These are phyloP conservation scores for Mus spretus DNA, from an alignment of 2,797 vertebrate genomes.

Conservation along the genomic window DNA sequence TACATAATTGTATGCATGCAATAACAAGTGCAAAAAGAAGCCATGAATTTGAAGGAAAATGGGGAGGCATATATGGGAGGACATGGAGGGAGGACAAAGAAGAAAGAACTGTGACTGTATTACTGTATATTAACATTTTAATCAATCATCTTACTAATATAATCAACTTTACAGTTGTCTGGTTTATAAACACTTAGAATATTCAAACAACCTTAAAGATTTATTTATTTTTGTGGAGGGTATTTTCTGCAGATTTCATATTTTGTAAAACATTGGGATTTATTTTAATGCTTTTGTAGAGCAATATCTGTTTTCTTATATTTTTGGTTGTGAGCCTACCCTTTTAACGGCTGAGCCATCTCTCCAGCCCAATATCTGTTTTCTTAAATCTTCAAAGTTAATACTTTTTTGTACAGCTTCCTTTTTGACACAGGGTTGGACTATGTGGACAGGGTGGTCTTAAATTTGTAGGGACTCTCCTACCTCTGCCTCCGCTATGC, in stretches of 20 bases:
- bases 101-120: not conserved
- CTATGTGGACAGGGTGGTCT: no score
- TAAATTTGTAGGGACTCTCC: not conserved
- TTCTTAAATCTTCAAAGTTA: conserved; percentile 87
- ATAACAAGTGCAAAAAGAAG: not conserved
- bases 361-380: not conserved
- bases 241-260: conserved; percentile 29
- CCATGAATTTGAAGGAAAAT: not conserved
- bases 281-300: not conserved
- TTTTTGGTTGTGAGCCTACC: no score
- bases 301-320: conserved; percentile 63
- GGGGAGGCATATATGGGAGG: not conserved
- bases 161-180: conserved; percentile 75
- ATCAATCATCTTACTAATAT: conserved; percentile 61
- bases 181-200: conserved; percentile 82
- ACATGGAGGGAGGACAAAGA: not conserved
- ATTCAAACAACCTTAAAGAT: conserved; percentile 83
- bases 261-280: not conserved
- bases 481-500: not conserved
- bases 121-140: not conserved
- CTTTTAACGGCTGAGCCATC: no score
- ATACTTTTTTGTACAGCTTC: conserved; percentile 87
- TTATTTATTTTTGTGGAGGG: conserved; percentile 82
- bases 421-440: not conserved
- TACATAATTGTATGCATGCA: not conserved